phyloP scores from a whole-genome alignment of 2,888 invertebrate genomes.

The Anoplius nigerrimus region DNA sequence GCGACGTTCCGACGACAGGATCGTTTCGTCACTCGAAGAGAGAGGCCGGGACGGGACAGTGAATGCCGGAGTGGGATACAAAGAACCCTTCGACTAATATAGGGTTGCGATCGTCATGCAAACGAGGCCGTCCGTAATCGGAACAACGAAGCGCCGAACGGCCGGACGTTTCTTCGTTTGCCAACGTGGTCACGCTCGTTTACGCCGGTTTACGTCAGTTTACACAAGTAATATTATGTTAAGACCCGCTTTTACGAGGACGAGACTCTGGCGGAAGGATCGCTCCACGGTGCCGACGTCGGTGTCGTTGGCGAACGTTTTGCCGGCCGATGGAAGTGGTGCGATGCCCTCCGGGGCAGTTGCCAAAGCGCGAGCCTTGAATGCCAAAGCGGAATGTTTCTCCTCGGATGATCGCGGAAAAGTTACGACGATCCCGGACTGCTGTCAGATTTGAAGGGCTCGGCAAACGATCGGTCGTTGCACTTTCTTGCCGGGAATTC shows the following conservation, averaged over 20 bases:
- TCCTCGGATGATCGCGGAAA: slow-evolving; percentile 34
- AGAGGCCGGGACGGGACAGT: too few species aligned
- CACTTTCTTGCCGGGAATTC: slow-evolving; percentile 18
- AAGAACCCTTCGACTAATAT: too few species aligned
- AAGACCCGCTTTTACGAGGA: slow-evolving; percentile 31
- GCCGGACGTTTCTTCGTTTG: background rate
- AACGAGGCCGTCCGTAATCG: too few species aligned
- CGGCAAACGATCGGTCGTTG: slow-evolving; percentile 48
- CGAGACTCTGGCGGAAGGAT: background rate
- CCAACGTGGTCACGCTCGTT: slow-evolving; percentile 40
- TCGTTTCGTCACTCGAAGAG: too few species aligned
- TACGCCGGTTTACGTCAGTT: slow-evolving; percentile 40
- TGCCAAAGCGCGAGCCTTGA: slow-evolving; percentile 5
- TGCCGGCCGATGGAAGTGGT: background rate
- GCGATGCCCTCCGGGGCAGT: slow-evolving; percentile 9
- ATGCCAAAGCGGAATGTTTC: slow-evolving; percentile 35
- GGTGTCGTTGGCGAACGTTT: slow-evolving; percentile 20
- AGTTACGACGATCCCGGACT: slow-evolving; percentile 38
- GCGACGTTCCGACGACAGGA: too few species aligned
- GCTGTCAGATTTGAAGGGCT: slow-evolving; percentile 45
- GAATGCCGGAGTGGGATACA: too few species aligned
- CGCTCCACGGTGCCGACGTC: background rate
- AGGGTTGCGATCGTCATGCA: too few species aligned
- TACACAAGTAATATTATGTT: slow-evolving; percentile 39
- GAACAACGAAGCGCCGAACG: too few species aligned